Conservation (phyloP, 2,113 vertebrate genomes). For the Bufo bufo region DNA sequence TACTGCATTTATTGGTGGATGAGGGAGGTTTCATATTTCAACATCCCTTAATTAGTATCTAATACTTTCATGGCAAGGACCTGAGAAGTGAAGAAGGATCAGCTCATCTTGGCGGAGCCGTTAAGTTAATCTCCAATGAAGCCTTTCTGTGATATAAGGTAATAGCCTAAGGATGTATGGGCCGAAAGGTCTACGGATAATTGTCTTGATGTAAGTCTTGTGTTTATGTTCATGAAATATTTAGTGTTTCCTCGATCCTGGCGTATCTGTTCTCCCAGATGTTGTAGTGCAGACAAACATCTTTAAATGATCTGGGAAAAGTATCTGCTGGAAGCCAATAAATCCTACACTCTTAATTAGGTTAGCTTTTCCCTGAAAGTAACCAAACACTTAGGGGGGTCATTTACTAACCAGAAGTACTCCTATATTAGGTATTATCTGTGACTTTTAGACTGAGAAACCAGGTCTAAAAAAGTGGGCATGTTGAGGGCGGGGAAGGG, state of each 20-base stretch:
- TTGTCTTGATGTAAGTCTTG: neutral
- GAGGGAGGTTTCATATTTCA: neutral
- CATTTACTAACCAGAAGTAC: too few species aligned
- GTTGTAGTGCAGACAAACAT: conserved; percentile 11
- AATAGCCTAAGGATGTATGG: neutral
- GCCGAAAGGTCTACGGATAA: neutral
- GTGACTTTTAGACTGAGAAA: too few species aligned
- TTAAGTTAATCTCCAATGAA: neutral
- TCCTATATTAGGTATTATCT: too few species aligned
- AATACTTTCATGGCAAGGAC: neutral
- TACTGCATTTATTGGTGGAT: too few species aligned
- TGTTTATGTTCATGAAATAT: conserved; percentile 30
- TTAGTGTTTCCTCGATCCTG: neutral
- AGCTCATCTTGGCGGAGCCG: neutral
- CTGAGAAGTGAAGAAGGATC: neutral
- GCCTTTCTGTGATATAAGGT: neutral
- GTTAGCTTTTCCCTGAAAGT: neutral
- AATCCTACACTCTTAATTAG: conserved; percentile 1
- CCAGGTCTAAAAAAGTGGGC: too few species aligned
- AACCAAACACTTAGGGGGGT: neutral
- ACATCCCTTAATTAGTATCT: neutral
- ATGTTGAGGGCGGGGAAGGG: too few species aligned
- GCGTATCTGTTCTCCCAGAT: conserved; percentile 38
- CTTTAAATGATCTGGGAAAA: conserved; percentile 18
- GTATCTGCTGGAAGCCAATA: conserved; percentile 9